Evolutionary conservation across 2,888 invertebrate genomes (phyloP), one percentile per base, ranked within the genome.

Genomic region (Rapana venosa): DNA sequence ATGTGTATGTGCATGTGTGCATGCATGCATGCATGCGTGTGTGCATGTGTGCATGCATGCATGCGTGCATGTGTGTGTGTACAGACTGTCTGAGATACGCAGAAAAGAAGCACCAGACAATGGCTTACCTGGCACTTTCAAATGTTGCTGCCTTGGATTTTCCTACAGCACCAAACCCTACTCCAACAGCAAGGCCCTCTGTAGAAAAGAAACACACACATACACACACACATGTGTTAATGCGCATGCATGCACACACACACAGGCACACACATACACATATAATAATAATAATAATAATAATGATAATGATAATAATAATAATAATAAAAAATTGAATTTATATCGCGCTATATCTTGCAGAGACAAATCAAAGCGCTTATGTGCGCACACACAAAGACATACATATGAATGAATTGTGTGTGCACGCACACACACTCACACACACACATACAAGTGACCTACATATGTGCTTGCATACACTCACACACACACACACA

Each of bases 151-250:
- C 97, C n/a, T 97, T 96, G 0, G 98, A 97, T 93, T 98, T 97
- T 5, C 98, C 98, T 87, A 99, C 97, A 11, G 99, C 99, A 26
- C 98, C 99, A 96, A 99, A 99, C 36, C 98, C 99, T 32, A 99
- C 99, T 22, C 99, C 99, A 58, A 99, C 99, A 0, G 99, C 99
- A 85, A 99, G 97, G 0, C 99, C 98, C 97, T 98, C 98, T 92
- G 98, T 97, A 95, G 98, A 30, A 87, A 5, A 22, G 58, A 15
- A n/a, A 35, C 35, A 32, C 66, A 66, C 13, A 66, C 77, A 77
- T n/a, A 77, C 66, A 66, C 66, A 66, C 13, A 13, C 26, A 66
- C 66, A 66, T 66, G 26, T 13, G 13, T 26, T 2, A 11, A 66
- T 13, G n/a, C 77, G n/a, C 30, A 30, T 30, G 1, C 77, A 77